A percentile compares a stretch with the other conserved stretches of the same genome.
Conservation (phyloP, 2,113 vertebrate species). For the Mola mola region DNA sequence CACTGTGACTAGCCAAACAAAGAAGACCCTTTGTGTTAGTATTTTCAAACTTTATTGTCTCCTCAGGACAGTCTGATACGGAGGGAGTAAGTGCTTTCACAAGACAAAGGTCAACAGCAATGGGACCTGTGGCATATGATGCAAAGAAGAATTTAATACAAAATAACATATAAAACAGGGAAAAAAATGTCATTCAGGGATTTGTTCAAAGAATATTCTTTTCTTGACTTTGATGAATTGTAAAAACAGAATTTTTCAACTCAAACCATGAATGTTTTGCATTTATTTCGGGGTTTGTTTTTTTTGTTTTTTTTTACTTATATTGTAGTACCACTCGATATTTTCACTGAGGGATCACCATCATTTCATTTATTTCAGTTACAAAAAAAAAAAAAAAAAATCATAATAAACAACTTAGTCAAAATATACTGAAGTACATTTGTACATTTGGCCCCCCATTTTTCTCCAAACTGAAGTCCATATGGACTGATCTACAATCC, state of each 20-base stretch:
- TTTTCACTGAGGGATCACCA: constrained; percentile 44
- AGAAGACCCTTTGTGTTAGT: constrained; percentile 17
- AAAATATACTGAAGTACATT: constrained; percentile 30
- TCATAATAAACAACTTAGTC: background rate
- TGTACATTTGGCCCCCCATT: constrained; percentile 45
- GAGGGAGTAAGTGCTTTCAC: constrained; percentile 49
- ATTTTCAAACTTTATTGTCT: constrained; percentile 62
- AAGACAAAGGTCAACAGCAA: constrained; percentile 34
- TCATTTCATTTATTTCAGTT: constrained; percentile 22
- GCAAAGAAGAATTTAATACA: constrained; percentile 26
- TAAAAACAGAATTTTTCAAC: background rate
- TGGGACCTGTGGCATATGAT: constrained; percentile 29
- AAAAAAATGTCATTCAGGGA: background rate
- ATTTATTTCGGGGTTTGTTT: constrained; percentile 31
- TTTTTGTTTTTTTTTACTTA: constrained; percentile 26
- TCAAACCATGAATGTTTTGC: constrained; percentile 4
- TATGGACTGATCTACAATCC: constrained; percentile 94
- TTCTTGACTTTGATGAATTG: background rate
- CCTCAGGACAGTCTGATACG: constrained; percentile 44
- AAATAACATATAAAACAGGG: constrained; percentile 37
- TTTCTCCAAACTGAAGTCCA: constrained; percentile 20
- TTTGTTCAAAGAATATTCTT: background rate
- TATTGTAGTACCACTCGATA: constrained; percentile 39
- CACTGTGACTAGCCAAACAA: constrained; percentile 28
- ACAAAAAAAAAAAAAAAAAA: constrained; percentile 8